A percentile compares a stretch with the other conserved stretches of the same genome.
phyloP scores from a whole-genome alignment of 53 echinoderm and acorn worm species.

The Paelopatides confundens region DNA sequence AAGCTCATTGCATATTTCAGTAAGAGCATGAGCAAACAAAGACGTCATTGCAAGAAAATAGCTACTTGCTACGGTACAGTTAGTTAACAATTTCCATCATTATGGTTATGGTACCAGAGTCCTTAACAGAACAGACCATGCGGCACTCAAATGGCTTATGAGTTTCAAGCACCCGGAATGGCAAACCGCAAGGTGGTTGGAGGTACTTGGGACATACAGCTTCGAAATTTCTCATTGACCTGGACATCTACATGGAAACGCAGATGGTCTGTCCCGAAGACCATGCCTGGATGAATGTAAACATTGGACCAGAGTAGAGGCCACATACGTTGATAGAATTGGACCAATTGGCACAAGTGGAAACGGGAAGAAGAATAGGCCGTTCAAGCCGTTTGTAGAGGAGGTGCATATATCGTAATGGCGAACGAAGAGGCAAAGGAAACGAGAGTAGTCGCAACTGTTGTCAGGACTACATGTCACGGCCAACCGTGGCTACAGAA shows the following conservation, averaged over 20 bases:
- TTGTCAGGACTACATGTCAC: background rate
- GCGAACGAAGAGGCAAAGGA: background rate
- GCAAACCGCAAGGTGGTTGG: constrained; percentile 55
- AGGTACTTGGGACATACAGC: constrained; percentile 32
- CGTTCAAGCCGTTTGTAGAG: too few relatives aligned
- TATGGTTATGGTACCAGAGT: constrained; percentile 50
- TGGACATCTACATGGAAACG: constrained; percentile 44
- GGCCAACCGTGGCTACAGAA: background rate
- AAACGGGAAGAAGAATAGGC: background rate
- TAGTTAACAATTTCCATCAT: constrained; percentile 49
- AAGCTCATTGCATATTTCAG: constrained; percentile 5
- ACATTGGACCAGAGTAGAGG: background rate
- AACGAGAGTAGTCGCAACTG: background rate
- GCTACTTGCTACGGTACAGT: constrained; percentile 37
- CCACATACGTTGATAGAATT: background rate
- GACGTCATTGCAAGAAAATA: constrained; percentile 49
- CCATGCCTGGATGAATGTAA: constrained; percentile 21
- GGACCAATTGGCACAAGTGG: background rate
- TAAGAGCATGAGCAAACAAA: constrained; percentile 9
- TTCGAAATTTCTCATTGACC: constrained; percentile 52
- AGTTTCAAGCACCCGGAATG: constrained; percentile 56
- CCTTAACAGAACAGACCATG: constrained; percentile 53
- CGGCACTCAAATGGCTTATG: constrained; percentile 47
- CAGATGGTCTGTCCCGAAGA: constrained; percentile 47
- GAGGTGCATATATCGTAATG: background rate